Conservation (phyloP, 2,888 invertebrate species). For the Eurytoma californica region DNA sequence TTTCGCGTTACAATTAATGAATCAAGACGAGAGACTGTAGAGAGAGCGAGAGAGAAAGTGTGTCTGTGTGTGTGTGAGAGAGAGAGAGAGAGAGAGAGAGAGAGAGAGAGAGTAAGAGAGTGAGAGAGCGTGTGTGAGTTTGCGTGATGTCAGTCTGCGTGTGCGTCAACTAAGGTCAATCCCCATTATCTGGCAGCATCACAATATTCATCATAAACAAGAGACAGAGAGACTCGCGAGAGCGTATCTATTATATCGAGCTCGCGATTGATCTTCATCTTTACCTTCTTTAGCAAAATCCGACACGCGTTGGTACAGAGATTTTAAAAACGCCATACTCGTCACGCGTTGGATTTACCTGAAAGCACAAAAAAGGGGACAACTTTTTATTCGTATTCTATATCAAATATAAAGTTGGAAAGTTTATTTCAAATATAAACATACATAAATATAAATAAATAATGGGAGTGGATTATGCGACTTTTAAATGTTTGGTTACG, state of each 20-base stretch:
- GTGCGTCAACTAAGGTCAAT: constrained; percentile 30
- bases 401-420: neutral
- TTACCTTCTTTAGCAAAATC: constrained; percentile 64
- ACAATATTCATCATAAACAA: constrained; percentile 39
- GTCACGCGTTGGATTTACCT: constrained; percentile 62
- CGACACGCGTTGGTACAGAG: constrained; percentile 63
- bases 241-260: constrained; percentile 50
- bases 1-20: neutral
- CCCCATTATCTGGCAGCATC: constrained; percentile 40
- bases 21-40: neutral
- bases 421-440: neutral
- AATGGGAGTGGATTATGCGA: neutral
- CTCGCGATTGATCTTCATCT: constrained; percentile 52
- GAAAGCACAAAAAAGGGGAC: constrained; percentile 45
- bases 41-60: neutral
- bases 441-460: neutral
- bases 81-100: too few species aligned
- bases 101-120: too few species aligned
- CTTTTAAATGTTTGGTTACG: neutral
- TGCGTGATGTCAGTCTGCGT: neutral
- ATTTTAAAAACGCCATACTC: constrained; percentile 63
- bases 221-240: constrained; percentile 38
- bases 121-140: neutral
- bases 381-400: neutral
- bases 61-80: neutral